Conservation (phyloP, 2,888 invertebrate genomes). For the Micoletzkya japonica region DNA sequence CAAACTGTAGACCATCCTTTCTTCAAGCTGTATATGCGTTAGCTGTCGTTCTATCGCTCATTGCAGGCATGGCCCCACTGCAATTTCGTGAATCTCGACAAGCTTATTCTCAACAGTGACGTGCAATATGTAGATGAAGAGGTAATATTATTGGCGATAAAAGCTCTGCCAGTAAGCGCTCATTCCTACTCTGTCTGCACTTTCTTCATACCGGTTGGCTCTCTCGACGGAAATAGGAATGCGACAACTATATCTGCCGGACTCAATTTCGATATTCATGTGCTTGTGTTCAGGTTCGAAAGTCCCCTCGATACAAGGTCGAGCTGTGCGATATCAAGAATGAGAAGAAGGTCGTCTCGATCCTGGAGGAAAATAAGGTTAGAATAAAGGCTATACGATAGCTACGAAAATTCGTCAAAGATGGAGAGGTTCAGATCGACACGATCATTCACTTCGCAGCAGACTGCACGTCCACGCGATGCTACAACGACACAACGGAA, state of each 20-base stretch:
- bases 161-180: too few relatives aligned
- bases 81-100: conserved; percentile 60
- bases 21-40: too few relatives aligned
- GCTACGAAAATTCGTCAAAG: background rate
- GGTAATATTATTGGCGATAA: conserved; percentile 17
- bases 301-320: conserved; percentile 53
- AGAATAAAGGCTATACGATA: background rate
- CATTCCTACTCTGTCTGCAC: background rate
- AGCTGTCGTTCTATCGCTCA: too few relatives aligned
- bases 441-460: conserved; percentile 62
- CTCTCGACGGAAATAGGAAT: background rate
- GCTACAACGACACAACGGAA: conserved; percentile 55
- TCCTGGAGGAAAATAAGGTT: conserved; percentile 50
- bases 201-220: too few relatives aligned
- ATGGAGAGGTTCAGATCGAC: conserved; percentile 50
- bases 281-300: conserved; percentile 35
- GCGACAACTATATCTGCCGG: background rate
- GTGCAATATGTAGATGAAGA: conserved; percentile 50
- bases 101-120: conserved; percentile 60
- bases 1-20: too few relatives aligned
- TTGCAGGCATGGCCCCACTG: conserved; percentile 51
- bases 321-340: conserved; percentile 58
- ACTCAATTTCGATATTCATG: background rate
- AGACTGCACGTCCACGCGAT: conserved; percentile 62
- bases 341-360: conserved; percentile 42